These are phyloP conservation scores for Rhinopithecus roxellana DNA, from an alignment of 2,113 vertebrate genomes.

Conservation along the genomic window DNA sequence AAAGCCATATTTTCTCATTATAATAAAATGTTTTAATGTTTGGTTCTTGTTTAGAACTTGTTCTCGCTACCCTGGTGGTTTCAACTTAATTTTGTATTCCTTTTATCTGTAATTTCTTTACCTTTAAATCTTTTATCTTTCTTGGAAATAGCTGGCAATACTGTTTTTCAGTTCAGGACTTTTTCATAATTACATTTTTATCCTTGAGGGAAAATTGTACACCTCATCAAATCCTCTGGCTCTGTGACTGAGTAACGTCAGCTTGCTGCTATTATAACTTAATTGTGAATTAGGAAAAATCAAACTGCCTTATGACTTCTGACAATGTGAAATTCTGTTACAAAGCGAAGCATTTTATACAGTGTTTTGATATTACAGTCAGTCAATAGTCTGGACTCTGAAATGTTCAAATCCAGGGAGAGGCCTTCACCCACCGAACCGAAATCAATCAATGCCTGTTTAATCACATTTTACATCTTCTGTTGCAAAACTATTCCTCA, in stretches of 20 bases:
- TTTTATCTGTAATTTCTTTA: slow-evolving; percentile 77
- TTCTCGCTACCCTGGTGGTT: slow-evolving; percentile 43
- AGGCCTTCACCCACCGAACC: neutral
- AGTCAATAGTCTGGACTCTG: neutral
- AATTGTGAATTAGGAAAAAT: slow-evolving; percentile 74
- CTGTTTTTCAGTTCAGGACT: slow-evolving; percentile 77
- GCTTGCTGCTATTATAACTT: slow-evolving; percentile 71
- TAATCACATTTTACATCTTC: neutral
- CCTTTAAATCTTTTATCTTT: slow-evolving; percentile 80
- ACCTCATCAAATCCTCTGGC: slow-evolving; percentile 78
- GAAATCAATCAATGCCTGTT: neutral
- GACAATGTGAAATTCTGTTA: slow-evolving; percentile 53
- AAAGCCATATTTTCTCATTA: slow-evolving; percentile 58
- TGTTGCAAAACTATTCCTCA: neutral
- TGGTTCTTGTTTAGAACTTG: slow-evolving; percentile 71
- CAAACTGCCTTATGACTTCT: slow-evolving; percentile 59
- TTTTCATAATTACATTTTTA: slow-evolving; percentile 83
- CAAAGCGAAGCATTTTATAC: slow-evolving; percentile 43
- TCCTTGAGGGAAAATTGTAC: slow-evolving; percentile 77
- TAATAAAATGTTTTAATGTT: slow-evolving; percentile 70
- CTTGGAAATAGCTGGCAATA: slow-evolving; percentile 77
- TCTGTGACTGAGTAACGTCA: slow-evolving; percentile 61
- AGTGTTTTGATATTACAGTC: neutral
- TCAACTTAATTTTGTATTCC: slow-evolving; percentile 72
- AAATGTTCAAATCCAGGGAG: neutral